Conservation (phyloP, 2,113 vertebrate genomes). For the Noturus placidus region DNA sequence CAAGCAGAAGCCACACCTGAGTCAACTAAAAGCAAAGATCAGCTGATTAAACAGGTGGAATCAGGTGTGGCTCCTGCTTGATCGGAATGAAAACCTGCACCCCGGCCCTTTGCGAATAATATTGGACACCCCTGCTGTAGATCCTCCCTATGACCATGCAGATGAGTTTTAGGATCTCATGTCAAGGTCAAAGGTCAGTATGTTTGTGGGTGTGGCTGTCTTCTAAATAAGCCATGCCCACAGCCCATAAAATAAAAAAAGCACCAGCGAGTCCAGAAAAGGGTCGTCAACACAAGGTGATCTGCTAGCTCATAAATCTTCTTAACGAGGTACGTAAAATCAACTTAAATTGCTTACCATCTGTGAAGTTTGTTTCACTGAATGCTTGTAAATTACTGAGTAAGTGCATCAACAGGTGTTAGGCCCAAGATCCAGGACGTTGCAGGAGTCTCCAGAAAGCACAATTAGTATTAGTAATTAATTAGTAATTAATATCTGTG, state of each 20-base stretch:
- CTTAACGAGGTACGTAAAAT: conserved; percentile 66
- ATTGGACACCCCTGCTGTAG: not conserved
- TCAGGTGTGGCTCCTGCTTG: too few relatives aligned
- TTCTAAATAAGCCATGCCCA: conserved; percentile 66
- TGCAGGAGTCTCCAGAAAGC: not conserved
- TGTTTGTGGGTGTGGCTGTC: conserved; percentile 62
- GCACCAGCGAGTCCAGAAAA: conserved; percentile 47
- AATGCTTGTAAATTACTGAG: conserved; percentile 55
- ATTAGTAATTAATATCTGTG: too few relatives aligned
- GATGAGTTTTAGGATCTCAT: conserved; percentile 60
- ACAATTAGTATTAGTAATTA: too few relatives aligned
- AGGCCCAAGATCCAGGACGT: not conserved
- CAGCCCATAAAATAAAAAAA: conserved; percentile 49
- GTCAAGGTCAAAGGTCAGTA: conserved; percentile 64
- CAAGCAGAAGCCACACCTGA: too few relatives aligned
- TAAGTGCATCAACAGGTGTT: conserved; percentile 51
- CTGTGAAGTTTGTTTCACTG: conserved; percentile 60
- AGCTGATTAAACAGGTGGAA: too few relatives aligned
- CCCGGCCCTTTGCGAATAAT: too few relatives aligned
- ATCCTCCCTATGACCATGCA: conserved; percentile 58
- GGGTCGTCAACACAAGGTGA: conserved; percentile 36
- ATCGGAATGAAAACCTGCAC: too few relatives aligned
- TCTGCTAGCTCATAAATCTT: conserved; percentile 57
- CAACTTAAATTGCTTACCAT: conserved; percentile 70
- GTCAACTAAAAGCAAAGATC: too few relatives aligned